phyloP scores from a whole-genome alignment of 2,888 invertebrate species.

The Aethes cnicana region DNA sequence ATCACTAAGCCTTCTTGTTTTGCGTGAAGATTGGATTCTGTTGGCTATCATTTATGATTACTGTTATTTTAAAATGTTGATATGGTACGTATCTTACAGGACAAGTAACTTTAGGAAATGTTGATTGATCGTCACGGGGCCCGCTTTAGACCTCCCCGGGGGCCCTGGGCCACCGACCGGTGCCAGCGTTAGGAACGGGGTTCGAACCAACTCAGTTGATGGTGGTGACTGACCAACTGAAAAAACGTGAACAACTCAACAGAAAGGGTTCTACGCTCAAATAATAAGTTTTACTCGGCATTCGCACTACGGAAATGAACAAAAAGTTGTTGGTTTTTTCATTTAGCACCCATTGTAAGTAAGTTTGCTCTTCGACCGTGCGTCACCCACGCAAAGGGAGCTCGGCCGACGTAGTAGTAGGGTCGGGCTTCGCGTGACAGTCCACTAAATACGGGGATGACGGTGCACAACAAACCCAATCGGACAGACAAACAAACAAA shows the following conservation, averaged over 20 bases:
- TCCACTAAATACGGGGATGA: constrained; percentile 48
- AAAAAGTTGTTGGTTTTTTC: too few species aligned
- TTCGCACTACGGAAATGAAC: not conserved
- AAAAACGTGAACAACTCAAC: constrained; percentile 39
- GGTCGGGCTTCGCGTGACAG: constrained; percentile 6
- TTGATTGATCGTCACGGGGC: too few species aligned
- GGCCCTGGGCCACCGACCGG: too few species aligned
- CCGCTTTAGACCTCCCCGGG: too few species aligned
- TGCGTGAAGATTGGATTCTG: too few species aligned
- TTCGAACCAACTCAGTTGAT: constrained; percentile 33
- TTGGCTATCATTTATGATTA: too few species aligned
- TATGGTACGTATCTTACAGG: too few species aligned
- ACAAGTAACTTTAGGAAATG: too few species aligned
- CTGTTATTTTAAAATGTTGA: too few species aligned
- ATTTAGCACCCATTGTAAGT: constrained; percentile 3
- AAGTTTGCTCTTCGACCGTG: constrained; percentile 46
- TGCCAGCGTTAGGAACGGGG: too few species aligned
- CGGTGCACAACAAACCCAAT: constrained; percentile 67
- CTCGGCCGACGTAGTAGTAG: constrained; percentile 2
- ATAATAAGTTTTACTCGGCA: not conserved
- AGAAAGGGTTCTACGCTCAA: constrained; percentile 8
- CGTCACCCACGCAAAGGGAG: constrained; percentile 29
- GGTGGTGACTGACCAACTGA: constrained; percentile 45
- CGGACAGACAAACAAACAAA: constrained; percentile 54
- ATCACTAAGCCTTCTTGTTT: too few species aligned